Evolutionary conservation across 2,113 vertebrate genomes (phyloP).

Genomic region (Nothoprocta perdicaria): DNA sequence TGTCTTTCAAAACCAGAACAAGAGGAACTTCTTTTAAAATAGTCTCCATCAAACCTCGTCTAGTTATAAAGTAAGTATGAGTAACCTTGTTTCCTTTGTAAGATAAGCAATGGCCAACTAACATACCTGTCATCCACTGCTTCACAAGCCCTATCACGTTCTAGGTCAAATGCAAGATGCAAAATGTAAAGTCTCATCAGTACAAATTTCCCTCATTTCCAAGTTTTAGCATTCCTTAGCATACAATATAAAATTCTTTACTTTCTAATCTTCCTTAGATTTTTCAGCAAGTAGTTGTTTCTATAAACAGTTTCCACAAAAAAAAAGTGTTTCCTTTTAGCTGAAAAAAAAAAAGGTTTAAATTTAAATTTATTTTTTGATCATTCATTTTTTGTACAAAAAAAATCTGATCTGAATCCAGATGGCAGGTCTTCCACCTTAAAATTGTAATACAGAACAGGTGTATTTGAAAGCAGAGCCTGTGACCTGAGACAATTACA

Average conservation of each 20-base stretch:
- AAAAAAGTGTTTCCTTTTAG: not conserved
- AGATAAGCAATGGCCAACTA: not conserved
- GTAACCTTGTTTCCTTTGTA: not conserved
- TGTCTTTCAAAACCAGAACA: slow-evolving; percentile 20
- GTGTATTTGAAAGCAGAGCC: slow-evolving; percentile 20
- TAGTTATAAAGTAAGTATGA: slow-evolving; percentile 1
- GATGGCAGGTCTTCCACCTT: slow-evolving; percentile 48
- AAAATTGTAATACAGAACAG: slow-evolving; percentile 49
- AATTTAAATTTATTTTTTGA: not conserved
- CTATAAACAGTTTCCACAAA: not conserved
- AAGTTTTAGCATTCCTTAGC: not conserved
- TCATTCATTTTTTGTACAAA: not conserved
- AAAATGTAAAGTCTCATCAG: slow-evolving; percentile 25
- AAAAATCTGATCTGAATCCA: not conserved
- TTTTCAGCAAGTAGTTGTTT: slow-evolving; percentile 1
- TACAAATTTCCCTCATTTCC: not conserved
- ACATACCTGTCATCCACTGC: slow-evolving; percentile 12
- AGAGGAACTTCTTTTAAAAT: not conserved
- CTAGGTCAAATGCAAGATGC: not conserved
- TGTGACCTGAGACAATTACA: not conserved
- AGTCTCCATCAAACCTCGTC: not conserved
- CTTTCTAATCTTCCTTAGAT: not conserved
- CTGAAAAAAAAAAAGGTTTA: not conserved
- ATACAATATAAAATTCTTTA: not conserved
- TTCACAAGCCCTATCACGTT: slow-evolving; percentile 16